Evolutionary conservation across 2,113 vertebrate species (phyloP).

Genomic region (Terrapene triunguis): DNA sequence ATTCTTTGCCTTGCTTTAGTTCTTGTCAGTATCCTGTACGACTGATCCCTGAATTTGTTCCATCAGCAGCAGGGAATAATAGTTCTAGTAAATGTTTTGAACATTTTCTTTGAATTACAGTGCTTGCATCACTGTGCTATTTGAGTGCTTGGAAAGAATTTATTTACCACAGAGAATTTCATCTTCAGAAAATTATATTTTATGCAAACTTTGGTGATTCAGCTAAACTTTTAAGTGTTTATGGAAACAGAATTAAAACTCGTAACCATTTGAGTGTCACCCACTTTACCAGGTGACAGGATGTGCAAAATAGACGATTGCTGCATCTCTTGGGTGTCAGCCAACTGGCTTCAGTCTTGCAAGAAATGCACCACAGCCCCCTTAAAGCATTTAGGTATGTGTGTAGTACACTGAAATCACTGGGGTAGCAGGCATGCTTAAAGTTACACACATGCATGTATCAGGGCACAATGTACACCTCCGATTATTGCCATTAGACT

Average conservation of each 20-base stretch:
- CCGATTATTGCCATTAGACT: background rate
- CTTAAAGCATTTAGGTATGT: background rate
- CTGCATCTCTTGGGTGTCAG: background rate
- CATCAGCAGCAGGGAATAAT: background rate
- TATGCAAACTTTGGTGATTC: accelerated
- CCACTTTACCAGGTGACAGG: background rate
- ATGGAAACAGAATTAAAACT: background rate
- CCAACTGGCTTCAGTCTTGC: background rate
- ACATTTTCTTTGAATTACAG: background rate
- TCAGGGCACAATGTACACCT: background rate
- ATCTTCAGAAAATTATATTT: background rate
- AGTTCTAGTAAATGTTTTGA: background rate
- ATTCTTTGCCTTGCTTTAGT: background rate
- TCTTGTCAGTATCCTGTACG: background rate
- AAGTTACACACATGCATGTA: background rate
- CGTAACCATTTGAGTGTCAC: background rate
- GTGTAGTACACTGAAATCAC: background rate
- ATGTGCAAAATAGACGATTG: background rate
- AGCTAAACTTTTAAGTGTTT: background rate
- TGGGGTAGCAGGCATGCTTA: background rate
- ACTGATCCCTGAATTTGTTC: background rate
- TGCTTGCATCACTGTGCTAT: background rate
- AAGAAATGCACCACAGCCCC: background rate
- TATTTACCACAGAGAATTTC: background rate
- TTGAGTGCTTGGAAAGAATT: background rate